Base-by-base conservation (phyloP, 1,140 invertebrate genomes). In the Pentalonia nigronervosa region DNA sequence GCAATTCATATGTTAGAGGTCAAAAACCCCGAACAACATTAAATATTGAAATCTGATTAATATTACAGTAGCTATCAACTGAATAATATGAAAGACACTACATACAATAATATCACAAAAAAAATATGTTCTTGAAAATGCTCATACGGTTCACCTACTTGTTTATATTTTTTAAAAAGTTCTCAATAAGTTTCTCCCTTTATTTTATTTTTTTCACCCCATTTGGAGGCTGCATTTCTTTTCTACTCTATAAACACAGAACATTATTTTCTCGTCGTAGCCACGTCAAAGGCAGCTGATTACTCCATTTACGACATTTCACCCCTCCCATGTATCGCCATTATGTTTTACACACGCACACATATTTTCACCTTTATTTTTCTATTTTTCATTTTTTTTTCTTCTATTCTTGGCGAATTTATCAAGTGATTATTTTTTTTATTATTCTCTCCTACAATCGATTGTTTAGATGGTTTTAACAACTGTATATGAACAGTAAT, bases 261-360 rank as follows among this genome's bases (percentile, higher is more conserved):
- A 90, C 53, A 67, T 90, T 90, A 60, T 90, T 67, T 67, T 90
- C 53, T 60, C 89, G 21, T 67, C 53, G 67, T 81, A 81, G 47
- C 60, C 30, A 48, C 14, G 90, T 91, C 67, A 50, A 81, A 81
- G 45, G 47, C 60, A 67, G 41, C 45, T 48, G 47, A 93, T 53
- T 93, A 93, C 67, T 93, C 91, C 48, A 84, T 93, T 84, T 92
- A 92, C 91, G 91, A 92, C n/a, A 92, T 60, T 25, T 53, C n/a
- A 30, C 34, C 21, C 76, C 45, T 91, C 17, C 30, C 90, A 3
- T 53, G n/a, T 36, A 45, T 45, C 21, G 7, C 21, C n/a, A 45
- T 93, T 53, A 84, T 84, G 21, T 50, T 86, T 86, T 84, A 50
- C 34, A 81, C 76, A 86, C 81, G 34, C 91, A 41, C 81, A 93